Percentiles rank a stretch among this genome's conserved stretches.
These are phyloP conservation scores for Ricordea florida DNA, from an alignment of 92 coral and sea anemone species.

Conservation along the genomic window DNA sequence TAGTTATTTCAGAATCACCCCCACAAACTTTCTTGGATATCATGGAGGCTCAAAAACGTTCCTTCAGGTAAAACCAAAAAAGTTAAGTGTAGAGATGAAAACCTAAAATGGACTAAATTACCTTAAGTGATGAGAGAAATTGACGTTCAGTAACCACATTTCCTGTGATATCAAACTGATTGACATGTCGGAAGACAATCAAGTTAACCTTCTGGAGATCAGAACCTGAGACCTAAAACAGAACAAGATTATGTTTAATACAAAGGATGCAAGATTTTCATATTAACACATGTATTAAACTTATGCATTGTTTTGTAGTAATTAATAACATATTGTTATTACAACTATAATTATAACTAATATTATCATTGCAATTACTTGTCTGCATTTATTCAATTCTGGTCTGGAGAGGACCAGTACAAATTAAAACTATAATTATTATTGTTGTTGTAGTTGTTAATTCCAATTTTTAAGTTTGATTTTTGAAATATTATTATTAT, in stretches of 20 bases:
- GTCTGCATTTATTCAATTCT: too few species aligned
- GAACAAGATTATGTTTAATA: not conserved
- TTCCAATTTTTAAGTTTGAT: too few species aligned
- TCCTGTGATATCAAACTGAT: constrained; percentile 92
- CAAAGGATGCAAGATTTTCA: not conserved
- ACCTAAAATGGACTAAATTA: constrained; percentile 14
- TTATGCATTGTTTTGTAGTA: too few species aligned
- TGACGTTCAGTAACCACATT: constrained; percentile 85
- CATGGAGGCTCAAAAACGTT: too few species aligned
- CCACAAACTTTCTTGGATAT: too few species aligned
- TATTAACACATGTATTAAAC: not conserved
- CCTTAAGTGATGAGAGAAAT: constrained; percentile 85
- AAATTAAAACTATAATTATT: too few species aligned
- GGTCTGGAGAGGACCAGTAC: too few species aligned
- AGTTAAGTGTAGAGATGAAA: too few species aligned
- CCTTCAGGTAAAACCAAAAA: not conserved
- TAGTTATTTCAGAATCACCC: too few species aligned
- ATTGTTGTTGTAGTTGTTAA: too few species aligned
- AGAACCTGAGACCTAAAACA: constrained; percentile 59
- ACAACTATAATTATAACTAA: not conserved
- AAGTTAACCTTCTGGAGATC: constrained; percentile 85
- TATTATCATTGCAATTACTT: not conserved
- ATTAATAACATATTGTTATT: too few species aligned
- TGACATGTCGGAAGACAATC: constrained; percentile 89
- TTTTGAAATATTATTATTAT: too few species aligned